Evolutionary conservation across 2,797 vertebrate genomes (phyloP), one percentile per base, ranked within the genome.

Genomic region (Smutsia gigantea): DNA sequence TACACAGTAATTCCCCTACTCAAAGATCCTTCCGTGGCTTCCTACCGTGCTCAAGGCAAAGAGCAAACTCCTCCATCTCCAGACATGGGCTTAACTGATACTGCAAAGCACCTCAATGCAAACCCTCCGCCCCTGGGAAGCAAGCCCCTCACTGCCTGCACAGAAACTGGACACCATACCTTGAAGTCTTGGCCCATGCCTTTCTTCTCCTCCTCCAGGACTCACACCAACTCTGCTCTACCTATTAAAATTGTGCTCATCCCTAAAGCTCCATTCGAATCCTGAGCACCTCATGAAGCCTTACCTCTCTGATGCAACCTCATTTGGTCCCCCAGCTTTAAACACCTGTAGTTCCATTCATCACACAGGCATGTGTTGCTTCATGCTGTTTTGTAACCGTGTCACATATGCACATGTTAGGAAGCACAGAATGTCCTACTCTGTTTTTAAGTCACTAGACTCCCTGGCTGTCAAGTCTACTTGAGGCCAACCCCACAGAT

Each of bases 341-440:
- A 31, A 18, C 31, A 63, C 15, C 25, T 4, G 53, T 7, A 75
- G 42, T 4, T 34, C 31, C 86, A 59, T 19, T 12, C 39, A 6
- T 21, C 66, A 19, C 13, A 14, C 4, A 34, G 66, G 34, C 66
- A 49, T 0, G 0, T 2, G 4, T 18, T 6, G 18, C 81, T 34
- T 77, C 69, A 4, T 2, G 21, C 39, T 23, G 12, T 12, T 5
- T 25, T 0, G 19, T 1, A 61, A 6, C 31, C 0, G 0, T 3
- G 7, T 61, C 82, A 19, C 34, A 21, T 1, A 39, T 0, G 11
- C 37, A 25, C n/a, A 4, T 4, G 8, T 7, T 8, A 81, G 27
- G 59, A 74, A 53, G 63, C 31, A 79, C 12, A 29, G 37, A 23
- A 34, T 0, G 4, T 25, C 53, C 88, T 25, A 7, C 42, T 71